phyloP scores from a whole-genome alignment of 2,888 invertebrate species.

The Deilephila elpenor region DNA sequence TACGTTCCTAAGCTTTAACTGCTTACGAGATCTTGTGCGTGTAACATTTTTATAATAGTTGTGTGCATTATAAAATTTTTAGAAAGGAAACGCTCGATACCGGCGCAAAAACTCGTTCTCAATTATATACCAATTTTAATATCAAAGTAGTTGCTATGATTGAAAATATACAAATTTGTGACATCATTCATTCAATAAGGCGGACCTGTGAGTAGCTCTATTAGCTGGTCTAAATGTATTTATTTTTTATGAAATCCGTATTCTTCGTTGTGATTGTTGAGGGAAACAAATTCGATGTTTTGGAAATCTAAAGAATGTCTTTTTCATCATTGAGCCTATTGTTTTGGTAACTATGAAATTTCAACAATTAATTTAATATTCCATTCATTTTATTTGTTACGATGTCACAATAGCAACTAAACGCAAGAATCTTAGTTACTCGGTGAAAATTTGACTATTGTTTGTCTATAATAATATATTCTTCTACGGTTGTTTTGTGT shows the following conservation, averaged over 20 bases:
- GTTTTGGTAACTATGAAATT: slow-evolving; percentile 25
- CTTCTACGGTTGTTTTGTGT: neutral
- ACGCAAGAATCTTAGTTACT: neutral
- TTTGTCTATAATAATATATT: neutral
- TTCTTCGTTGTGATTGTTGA: neutral
- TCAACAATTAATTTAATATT: neutral
- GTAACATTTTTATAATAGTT: slow-evolving; percentile 22
- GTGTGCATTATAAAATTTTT: slow-evolving; percentile 12
- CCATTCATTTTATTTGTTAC: slow-evolving; percentile 17
- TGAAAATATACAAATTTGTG: slow-evolving; percentile 23
- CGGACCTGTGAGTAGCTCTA: neutral
- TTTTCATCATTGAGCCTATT: slow-evolving; percentile 25
- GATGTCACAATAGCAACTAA: slow-evolving; percentile 13
- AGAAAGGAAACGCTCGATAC: neutral
- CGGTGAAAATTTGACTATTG: neutral
- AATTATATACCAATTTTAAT: slow-evolving; percentile 4
- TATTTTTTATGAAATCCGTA: slow-evolving; percentile 13
- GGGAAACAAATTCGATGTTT: neutral
- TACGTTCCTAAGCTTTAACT: slow-evolving; percentile 19
- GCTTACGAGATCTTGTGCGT: slow-evolving; percentile 20
- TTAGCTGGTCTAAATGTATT: neutral
- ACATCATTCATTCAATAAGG: slow-evolving; percentile 23
- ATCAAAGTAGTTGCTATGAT: slow-evolving; percentile 9
- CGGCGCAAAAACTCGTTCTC: neutral
- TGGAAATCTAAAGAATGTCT: slow-evolving; percentile 14